Evolutionary conservation across 30 jellyfish, hydroid and myxozoan species (phyloP).

Genomic region (Turritopsis dohrnii): DNA sequence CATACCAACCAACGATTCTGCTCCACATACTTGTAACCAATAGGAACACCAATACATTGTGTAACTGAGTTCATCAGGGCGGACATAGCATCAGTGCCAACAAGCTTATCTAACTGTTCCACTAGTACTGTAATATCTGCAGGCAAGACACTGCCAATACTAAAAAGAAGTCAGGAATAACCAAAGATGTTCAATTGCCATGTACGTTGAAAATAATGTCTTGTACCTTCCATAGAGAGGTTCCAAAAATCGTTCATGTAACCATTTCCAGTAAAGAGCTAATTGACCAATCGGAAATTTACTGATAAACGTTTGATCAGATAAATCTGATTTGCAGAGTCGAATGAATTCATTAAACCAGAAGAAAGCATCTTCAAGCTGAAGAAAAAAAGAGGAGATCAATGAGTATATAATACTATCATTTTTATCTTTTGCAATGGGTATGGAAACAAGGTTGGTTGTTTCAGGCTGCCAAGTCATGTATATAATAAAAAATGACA

Average conservation of each 20-base stretch:
- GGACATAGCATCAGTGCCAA: not conserved
- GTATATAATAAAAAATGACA: too few relatives aligned
- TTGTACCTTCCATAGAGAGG: not conserved
- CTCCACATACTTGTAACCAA: not conserved
- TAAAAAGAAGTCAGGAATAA: not conserved
- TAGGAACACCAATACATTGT: not conserved
- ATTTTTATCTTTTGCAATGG: too few relatives aligned
- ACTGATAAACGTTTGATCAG: not conserved
- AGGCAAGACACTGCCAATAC: not conserved
- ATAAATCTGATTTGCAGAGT: conserved; percentile 1
- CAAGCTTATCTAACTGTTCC: not conserved
- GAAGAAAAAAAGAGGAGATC: too few relatives aligned
- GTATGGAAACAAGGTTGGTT: too few relatives aligned
- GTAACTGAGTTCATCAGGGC: not conserved
- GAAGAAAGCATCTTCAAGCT: conserved; percentile 18
- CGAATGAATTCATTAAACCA: conserved; percentile 19
- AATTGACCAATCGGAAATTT: not conserved
- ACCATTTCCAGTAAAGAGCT: conserved; percentile 29
- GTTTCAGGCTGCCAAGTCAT: too few relatives aligned
- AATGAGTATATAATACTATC: too few relatives aligned
- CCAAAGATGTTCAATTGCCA: not conserved
- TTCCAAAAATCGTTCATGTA: conserved; percentile 4
- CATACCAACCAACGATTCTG: not conserved
- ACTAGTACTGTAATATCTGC: not conserved
- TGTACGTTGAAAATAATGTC: not conserved